These are phyloP conservation scores for Sceloporus undulatus DNA, from an alignment of 2,113 vertebrate genomes.

Conservation along the genomic window DNA sequence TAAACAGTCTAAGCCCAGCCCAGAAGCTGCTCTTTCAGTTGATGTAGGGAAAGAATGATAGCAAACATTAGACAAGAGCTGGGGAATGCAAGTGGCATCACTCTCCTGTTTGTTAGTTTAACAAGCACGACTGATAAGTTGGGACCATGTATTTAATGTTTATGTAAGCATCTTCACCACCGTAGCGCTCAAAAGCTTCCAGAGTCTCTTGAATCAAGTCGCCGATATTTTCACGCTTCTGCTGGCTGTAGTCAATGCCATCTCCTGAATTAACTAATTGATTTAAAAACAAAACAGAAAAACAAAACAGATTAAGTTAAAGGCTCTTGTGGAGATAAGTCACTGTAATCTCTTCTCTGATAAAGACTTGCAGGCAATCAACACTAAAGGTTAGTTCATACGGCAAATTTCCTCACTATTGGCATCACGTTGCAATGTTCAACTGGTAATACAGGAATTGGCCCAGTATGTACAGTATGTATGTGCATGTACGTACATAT, in stretches of 20 bases:
- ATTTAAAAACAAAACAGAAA: slow-evolving; percentile 51
- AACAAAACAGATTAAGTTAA: slow-evolving; percentile 27
- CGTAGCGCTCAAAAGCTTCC: slow-evolving; percentile 89
- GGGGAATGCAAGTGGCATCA: slow-evolving; percentile 48
- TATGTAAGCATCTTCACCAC: slow-evolving; percentile 90
- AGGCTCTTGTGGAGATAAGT: slow-evolving; percentile 19
- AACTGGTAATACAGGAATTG: background rate
- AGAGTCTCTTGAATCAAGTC: slow-evolving; percentile 94
- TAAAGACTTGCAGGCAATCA: background rate
- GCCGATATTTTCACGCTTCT: slow-evolving; percentile 90
- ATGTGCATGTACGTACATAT: too few species aligned
- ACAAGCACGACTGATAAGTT: slow-evolving; percentile 91
- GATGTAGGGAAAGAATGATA: slow-evolving; percentile 74
- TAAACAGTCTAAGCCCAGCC: slow-evolving; percentile 70
- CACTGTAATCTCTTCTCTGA: background rate
- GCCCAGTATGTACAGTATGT: background rate
- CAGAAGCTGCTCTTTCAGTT: slow-evolving; percentile 76
- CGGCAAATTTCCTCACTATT: background rate
- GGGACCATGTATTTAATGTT: slow-evolving; percentile 98
- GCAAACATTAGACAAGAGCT: slow-evolving; percentile 60
- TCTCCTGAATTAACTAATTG: slow-evolving; percentile 89
- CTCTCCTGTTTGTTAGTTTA: slow-evolving; percentile 71
- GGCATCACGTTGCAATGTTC: background rate
- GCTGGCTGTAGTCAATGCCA: slow-evolving; percentile 91
- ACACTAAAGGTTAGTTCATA: background rate